A percentile compares a stretch with the other conserved stretches of the same genome.
phyloP scores from a whole-genome alignment of 2,113 vertebrate species.

The Colinus virginianus region DNA sequence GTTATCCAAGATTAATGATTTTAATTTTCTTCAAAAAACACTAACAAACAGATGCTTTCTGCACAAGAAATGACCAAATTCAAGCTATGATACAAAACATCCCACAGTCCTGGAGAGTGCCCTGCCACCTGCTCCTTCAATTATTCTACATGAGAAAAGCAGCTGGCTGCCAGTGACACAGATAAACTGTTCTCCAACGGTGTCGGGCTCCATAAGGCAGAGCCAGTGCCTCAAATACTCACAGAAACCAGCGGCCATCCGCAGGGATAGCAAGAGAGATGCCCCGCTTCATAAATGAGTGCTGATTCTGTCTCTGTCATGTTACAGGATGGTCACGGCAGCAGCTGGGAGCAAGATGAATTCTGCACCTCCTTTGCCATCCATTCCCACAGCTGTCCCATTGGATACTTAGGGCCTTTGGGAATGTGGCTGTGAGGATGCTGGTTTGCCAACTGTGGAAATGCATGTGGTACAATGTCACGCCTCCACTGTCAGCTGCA shows the following conservation, averaged over 20 bases:
- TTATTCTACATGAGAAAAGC: neutral
- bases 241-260: neutral
- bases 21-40: neutral
- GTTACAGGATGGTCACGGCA: neutral
- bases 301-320: neutral
- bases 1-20: conserved; percentile 15
- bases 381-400: neutral
- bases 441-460: neutral
- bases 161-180: neutral
- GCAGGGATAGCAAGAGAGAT: neutral
- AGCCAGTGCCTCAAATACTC: neutral
- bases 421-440: fast-evolving
- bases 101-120: neutral
- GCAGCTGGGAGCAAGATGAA: neutral
- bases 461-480: fast-evolving
- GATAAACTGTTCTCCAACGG: neutral
- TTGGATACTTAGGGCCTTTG: neutral
- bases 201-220: neutral
- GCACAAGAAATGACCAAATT: neutral
- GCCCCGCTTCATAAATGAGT: neutral
- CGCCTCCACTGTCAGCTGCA: neutral
- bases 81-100: neutral
- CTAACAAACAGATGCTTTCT: neutral
- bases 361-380: neutral
- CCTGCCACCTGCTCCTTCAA: neutral